Evolutionary conservation across 2,113 vertebrate genomes (phyloP), one percentile per base, ranked within the genome.

Genomic region (Oostethus manadensis): DNA sequence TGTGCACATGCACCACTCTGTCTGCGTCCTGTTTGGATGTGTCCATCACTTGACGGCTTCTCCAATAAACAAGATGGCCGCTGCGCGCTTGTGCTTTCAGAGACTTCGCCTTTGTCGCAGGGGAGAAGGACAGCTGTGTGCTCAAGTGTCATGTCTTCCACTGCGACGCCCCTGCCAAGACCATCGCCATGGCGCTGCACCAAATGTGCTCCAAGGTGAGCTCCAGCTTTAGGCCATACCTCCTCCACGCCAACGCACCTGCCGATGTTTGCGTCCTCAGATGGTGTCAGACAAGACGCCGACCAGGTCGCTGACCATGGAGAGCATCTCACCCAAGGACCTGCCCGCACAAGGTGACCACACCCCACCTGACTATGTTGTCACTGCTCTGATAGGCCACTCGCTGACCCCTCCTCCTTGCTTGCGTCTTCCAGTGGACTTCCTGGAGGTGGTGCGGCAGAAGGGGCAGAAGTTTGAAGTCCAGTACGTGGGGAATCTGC

Each of bases 111-210:
- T 98, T 97, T 8, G 94, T 98, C 74, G 94, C 94, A 8, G 93
- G 92, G 6, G 96, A 98, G 80, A 97, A 98, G 85, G 94, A 97
- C 78, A 95, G 93, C 77, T 96, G 94, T 18, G 87, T 96, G 87
- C 86, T 98, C 62, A 98, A 98, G 88, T 98, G 96, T 77, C 96
- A 98, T 1, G 96, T 98, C 66, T 98, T 98, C 74, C 93, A 89
- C 71, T 98, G 96, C 81, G 87, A 94, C 0, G 92, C 94, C 68
- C 94, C 95, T 0, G 95, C 95, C 69, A 96, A 96, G 79, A 90
- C 94, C 72, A 94, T 98, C 13, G 94, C 96, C 78, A 90, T 89
- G 22, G 92, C 92, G 46, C 90, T 98, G 38, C 95, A 98, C 0
- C 90, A 93, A 51, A 92, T 98, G 86, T 97, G 93, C 84, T 94